Conservation (phyloP, 35 echinoderm and acorn worm species). For the Patiria miniata region DNA sequence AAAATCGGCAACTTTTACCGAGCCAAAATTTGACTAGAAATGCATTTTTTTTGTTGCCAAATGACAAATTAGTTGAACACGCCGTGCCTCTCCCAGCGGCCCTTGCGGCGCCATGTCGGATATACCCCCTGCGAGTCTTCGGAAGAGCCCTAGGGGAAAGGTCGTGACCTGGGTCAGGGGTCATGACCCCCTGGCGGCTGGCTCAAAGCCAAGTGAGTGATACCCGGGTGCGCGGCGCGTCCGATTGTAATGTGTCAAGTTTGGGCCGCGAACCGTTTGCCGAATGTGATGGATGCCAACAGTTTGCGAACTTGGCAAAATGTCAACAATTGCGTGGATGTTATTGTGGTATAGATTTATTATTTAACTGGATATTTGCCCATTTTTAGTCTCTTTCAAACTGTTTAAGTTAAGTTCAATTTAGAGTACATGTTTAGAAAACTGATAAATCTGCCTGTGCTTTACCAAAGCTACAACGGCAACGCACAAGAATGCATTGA, state of each 20-base stretch:
- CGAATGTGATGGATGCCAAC: not conserved
- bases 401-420: no score
- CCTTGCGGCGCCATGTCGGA: conserved; percentile 17
- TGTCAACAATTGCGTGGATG: conserved; percentile 15
- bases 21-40: no score
- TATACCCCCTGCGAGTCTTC: not conserved
- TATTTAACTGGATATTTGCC: no score
- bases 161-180: conserved; percentile 23
- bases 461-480: no score
- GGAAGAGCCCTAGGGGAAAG: conserved; percentile 16
- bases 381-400: no score
- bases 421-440: no score
- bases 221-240: not conserved
- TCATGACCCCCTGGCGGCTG: not conserved
- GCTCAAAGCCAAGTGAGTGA: not conserved
- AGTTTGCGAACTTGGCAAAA: not conserved
- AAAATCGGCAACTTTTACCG: no score
- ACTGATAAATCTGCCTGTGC: no score
- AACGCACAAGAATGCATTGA: no score
- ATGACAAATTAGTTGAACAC: conserved; percentile 28
- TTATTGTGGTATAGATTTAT: no score
- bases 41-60: not conserved
- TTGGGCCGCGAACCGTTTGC: not conserved
- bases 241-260: not conserved
- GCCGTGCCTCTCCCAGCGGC: not conserved